Evolutionary conservation across 2,888 invertebrate species (phyloP), one percentile per base, ranked within the genome.

Genomic region (Marasmarcha lunaedactyla): DNA sequence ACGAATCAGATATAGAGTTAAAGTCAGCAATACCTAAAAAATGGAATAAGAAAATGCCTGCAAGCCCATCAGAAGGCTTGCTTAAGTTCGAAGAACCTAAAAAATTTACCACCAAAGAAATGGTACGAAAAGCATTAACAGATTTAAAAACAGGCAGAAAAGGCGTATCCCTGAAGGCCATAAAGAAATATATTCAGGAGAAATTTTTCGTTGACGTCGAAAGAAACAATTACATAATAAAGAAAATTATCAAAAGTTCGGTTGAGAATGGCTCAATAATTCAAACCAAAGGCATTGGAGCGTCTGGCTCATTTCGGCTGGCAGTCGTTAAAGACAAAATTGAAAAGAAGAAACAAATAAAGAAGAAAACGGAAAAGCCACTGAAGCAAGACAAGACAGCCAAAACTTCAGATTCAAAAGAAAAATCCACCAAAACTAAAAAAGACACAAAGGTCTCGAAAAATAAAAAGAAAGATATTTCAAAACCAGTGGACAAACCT

Each of bases 111-210:
- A 76, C 72, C 0, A 79, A 71, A 44, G 42, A 51, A 0, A 81
- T 81, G 81, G 57, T 81, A 0, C 48, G 55, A 1, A 52, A 72
- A 38, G 74, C 79, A 0, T 45, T 81, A 0, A 49, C 27, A 0
- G 70, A 66, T 1, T 44, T 77, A 0, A 66, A 69, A 11, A 9
- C 42, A 3, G 57, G 48, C 0, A 51, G 77, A 27, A 81, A 79
- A 51, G 81, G 81, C 0, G 67, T 69, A 0, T 81, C 81, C 0
- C 33, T 77, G 0, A 56, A 76, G 30, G 81, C 81, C 0, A 71
- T 81, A 1, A 81, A 79, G 45, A 79, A 77, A 27, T 66, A 63
- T 20, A 51, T 81, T 3, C 53, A 57, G 1, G 68, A 63, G 12
- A 72, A 61, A 39, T 69, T 62, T 40, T 44, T 57, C 1, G 63